phyloP scores from a whole-genome alignment of 2,113 vertebrate genomes.

The Formicarius rufipectus region DNA sequence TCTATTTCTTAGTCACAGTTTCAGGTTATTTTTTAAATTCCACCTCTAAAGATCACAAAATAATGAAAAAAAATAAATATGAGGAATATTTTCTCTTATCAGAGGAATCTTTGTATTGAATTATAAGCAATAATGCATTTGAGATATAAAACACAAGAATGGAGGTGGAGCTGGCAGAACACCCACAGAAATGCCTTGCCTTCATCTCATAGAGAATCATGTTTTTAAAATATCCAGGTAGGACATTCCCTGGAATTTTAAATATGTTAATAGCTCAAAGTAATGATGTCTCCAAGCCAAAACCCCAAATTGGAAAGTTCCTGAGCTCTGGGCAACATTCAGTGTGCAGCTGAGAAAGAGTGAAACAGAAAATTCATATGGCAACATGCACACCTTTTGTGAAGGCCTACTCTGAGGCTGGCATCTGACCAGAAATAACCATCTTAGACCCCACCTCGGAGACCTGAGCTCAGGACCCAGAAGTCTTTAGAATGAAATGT shows the following conservation, averaged over 20 bases:
- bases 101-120: background rate
- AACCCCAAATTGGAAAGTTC: slow-evolving; percentile 9
- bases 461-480: background rate
- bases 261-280: background rate
- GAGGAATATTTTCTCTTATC: background rate
- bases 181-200: background rate
- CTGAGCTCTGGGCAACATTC: background rate
- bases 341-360: background rate
- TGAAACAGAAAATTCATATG: background rate
- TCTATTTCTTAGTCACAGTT: background rate
- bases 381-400: background rate
- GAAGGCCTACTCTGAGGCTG: background rate
- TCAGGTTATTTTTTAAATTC: background rate
- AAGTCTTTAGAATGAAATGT: background rate
- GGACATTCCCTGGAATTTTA: slow-evolving; percentile 21
- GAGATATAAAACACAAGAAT: background rate
- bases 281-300: background rate
- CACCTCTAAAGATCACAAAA: background rate
- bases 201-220: background rate
- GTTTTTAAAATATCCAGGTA: background rate
- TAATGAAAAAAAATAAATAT: background rate
- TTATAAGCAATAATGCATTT: background rate
- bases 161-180: background rate
- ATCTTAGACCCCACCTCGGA: background rate
- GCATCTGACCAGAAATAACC: background rate